Conservation (phyloP, 2,113 vertebrate genomes). For the Origma solitaria region DNA sequence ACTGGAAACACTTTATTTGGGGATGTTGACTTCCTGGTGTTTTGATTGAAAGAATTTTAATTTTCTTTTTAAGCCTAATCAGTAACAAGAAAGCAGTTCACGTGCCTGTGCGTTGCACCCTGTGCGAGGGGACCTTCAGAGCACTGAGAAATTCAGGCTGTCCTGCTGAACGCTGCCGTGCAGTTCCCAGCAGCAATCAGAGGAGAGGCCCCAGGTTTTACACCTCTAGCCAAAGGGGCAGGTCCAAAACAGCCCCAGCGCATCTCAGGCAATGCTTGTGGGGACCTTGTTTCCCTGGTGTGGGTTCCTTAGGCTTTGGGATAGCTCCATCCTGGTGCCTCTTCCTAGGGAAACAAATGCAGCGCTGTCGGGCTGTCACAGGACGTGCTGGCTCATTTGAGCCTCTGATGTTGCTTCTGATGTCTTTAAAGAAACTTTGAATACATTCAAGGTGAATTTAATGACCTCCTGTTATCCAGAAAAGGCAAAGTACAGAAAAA, state of each 20-base stretch:
- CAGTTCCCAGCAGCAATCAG: background rate
- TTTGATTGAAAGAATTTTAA: background rate
- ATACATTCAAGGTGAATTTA: slow-evolving; percentile 51
- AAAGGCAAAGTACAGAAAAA: slow-evolving; percentile 59
- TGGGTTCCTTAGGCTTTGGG: background rate
- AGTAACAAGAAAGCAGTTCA: background rate
- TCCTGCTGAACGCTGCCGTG: background rate
- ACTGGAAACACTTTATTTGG: slow-evolving; percentile 1
- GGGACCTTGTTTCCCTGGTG: background rate
- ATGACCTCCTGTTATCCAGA: slow-evolving; percentile 60
- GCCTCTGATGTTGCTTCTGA: background rate
- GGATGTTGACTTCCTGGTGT: background rate
- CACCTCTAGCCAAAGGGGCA: background rate
- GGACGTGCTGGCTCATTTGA: background rate
- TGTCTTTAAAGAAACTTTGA: slow-evolving; percentile 50
- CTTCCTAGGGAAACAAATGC: background rate
- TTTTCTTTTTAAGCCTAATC: background rate
- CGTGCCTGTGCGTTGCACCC: background rate
- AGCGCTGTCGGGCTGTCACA: background rate
- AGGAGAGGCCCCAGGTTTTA: background rate
- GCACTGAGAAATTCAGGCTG: background rate
- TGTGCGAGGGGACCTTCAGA: background rate
- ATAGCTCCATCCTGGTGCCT: background rate
- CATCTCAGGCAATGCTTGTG: background rate
- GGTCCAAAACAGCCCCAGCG: background rate